Evolutionary conservation across 1,140 invertebrate species (phyloP).

Genomic region (Drosophila jambulina): DNA sequence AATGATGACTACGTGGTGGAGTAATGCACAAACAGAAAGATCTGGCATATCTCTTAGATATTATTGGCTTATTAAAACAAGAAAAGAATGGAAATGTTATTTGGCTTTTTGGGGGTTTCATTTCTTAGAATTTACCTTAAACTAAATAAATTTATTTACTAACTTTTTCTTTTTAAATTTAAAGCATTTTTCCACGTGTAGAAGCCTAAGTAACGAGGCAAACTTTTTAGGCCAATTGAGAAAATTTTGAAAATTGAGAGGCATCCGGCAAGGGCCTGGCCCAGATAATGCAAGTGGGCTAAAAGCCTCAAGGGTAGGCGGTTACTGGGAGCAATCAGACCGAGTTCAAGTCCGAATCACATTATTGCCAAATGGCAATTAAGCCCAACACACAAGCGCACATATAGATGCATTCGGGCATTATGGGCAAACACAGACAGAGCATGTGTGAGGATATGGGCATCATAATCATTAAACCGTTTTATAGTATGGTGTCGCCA

Average conservation of each 20-base stretch:
- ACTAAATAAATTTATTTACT: background rate
- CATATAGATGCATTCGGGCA: conserved; percentile 1
- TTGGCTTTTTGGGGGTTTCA: background rate
- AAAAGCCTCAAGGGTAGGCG: conserved; percentile 11
- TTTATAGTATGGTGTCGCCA: conserved; percentile 80
- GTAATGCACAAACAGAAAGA: background rate
- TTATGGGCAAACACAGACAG: conserved; percentile 6
- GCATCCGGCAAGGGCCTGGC: conserved; percentile 14
- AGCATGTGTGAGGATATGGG: conserved; percentile 22
- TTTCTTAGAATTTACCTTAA: background rate
- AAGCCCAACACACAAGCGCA: conserved; percentile 28
- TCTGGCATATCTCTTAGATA: background rate
- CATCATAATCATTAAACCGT: conserved; percentile 77
- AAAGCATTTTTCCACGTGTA: background rate
- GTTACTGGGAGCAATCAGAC: background rate
- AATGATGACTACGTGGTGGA: conserved; percentile 12
- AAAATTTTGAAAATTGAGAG: conserved; percentile 45
- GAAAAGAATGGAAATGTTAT: fast-evolving
- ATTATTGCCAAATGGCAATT: conserved; percentile 49
- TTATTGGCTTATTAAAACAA: background rate
- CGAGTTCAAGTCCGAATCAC: background rate
- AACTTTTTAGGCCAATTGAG: conserved; percentile 42
- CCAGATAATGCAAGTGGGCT: conserved; percentile 26
- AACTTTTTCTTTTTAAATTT: no score
- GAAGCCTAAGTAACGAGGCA: conserved; percentile 17